Conservation (phyloP, 2,888 invertebrate genomes). For the Tridacna gigas region DNA sequence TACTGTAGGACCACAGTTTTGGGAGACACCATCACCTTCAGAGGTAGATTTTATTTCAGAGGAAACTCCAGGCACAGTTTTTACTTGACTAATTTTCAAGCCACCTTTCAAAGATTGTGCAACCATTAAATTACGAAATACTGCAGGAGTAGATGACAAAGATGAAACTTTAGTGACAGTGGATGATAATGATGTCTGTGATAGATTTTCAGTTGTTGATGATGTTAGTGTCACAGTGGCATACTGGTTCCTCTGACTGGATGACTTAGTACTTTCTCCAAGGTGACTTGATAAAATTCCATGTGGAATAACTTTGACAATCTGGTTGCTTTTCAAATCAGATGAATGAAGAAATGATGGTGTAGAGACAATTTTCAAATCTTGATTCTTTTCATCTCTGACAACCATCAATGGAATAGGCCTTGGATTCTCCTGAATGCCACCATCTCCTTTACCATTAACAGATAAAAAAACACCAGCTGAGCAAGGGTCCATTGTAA, state of each 20-base stretch:
- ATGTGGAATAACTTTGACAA: background rate
- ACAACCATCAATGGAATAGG: slow-evolving; percentile 3
- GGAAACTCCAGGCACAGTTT: no score
- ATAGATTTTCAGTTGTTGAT: background rate
- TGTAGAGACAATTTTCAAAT: background rate
- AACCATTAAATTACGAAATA: no score
- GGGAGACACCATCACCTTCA: no score
- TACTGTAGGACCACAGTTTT: no score
- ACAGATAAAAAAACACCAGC: background rate
- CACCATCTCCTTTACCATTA: background rate
- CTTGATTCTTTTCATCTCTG: background rate
- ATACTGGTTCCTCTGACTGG: background rate
- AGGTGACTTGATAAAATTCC: background rate
- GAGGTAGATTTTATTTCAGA: no score
- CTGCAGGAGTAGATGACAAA: no score
- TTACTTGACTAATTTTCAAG: no score
- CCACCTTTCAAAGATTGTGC: no score
- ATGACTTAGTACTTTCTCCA: background rate
- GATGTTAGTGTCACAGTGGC: background rate
- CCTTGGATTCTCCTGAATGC: background rate
- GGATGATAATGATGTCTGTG: no score
- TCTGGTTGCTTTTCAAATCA: background rate
- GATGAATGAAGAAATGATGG: background rate
- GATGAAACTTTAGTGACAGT: no score
- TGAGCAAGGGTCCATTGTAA: background rate